These are phyloP conservation scores for Drosophila kepulauana DNA, from an alignment of 1,140 invertebrate species.

Conservation along the genomic window DNA sequence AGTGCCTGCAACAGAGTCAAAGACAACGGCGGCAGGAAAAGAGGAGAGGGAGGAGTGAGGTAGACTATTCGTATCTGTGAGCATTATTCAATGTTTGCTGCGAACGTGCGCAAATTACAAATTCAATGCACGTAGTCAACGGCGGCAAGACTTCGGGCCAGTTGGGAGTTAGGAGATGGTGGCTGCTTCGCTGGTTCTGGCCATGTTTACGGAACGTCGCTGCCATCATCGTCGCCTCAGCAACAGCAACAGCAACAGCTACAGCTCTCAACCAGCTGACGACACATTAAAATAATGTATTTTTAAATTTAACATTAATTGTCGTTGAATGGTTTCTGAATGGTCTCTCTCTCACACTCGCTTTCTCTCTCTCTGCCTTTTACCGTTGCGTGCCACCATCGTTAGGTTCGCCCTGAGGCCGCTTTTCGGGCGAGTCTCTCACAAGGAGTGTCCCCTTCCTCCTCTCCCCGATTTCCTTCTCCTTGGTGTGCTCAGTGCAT, in stretches of 20 bases:
- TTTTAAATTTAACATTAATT: constrained; percentile 84
- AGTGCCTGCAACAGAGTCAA: constrained; percentile 47
- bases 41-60: neutral
- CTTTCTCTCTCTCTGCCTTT: constrained; percentile 21
- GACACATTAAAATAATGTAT: constrained; percentile 83
- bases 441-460: constrained; percentile 50
- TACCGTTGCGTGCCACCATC: constrained; percentile 32
- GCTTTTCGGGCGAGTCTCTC: constrained; percentile 42
- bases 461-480: neutral
- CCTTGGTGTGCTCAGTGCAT: constrained; percentile 56
- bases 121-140: constrained; percentile 79
- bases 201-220: constrained; percentile 54
- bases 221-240: constrained; percentile 57
- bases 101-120: constrained; percentile 81
- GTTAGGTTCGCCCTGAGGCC: constrained; percentile 1
- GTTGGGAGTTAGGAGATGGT: neutral
- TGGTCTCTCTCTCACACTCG: constrained; percentile 32
- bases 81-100: constrained; percentile 81
- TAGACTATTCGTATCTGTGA: constrained; percentile 62
- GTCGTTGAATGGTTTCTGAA: constrained; percentile 72
- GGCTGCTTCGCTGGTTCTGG: constrained; percentile 21
- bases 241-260: constrained; percentile 41
- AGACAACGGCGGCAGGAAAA: neutral
- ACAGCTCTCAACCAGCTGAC: constrained; percentile 57
- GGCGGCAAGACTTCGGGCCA: constrained; percentile 54